Percentiles rank a stretch among this genome's conserved stretches.
phyloP scores from a whole-genome alignment of 2,113 vertebrate species.

The Callospermophilus lateralis region DNA sequence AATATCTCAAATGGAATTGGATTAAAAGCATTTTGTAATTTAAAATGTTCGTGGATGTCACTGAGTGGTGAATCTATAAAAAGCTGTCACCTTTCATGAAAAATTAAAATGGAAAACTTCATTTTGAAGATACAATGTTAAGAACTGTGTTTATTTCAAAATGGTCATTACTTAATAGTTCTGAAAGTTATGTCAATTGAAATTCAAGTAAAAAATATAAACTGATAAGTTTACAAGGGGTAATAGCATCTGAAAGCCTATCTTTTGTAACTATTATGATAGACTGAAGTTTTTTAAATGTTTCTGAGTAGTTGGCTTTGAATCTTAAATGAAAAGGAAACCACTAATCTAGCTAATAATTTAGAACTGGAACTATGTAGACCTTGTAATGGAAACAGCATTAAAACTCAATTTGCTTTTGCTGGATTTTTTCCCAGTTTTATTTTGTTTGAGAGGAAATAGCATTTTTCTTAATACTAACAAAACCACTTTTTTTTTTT shows the following conservation, averaged over 20 bases:
- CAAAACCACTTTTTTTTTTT: constrained; percentile 58
- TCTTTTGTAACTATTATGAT: constrained; percentile 60
- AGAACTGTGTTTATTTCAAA: constrained; percentile 76
- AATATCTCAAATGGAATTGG: constrained; percentile 80
- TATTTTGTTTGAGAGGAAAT: constrained; percentile 82
- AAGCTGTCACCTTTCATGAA: constrained; percentile 62
- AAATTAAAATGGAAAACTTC: constrained; percentile 75
- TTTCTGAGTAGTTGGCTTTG: constrained; percentile 78
- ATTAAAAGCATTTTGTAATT: constrained; percentile 82
- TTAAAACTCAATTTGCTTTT: constrained; percentile 79
- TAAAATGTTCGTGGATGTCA: constrained; percentile 83
- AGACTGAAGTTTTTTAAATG: constrained; percentile 67
- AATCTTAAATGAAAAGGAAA: constrained; percentile 74
- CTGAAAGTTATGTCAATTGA: constrained; percentile 71
- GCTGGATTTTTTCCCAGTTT: constrained; percentile 75
- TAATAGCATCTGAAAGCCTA: constrained; percentile 33
- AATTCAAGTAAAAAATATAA: constrained; percentile 71
- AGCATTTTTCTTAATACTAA: constrained; percentile 79
- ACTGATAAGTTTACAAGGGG: constrained; percentile 64
- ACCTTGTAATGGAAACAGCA: constrained; percentile 78
- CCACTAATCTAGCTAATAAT: constrained; percentile 73
- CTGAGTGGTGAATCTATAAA: constrained; percentile 75
- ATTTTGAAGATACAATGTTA: constrained; percentile 73
- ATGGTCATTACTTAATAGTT: constrained; percentile 69
- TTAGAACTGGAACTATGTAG: constrained; percentile 67